These are phyloP conservation scores for Idaea straminata DNA, from an alignment of 2,888 invertebrate genomes.

Conservation along the genomic window DNA sequence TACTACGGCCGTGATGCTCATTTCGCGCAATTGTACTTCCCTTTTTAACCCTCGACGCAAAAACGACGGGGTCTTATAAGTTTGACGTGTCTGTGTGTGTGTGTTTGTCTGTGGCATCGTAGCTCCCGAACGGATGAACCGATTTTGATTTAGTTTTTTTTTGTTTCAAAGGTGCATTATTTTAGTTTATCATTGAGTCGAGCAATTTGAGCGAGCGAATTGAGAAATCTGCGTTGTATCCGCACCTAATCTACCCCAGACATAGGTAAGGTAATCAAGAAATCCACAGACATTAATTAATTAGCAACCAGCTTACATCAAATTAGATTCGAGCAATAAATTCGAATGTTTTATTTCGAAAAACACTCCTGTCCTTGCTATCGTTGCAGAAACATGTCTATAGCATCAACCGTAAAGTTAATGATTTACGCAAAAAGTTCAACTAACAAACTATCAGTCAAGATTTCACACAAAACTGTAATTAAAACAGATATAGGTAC, in stretches of 20 bases:
- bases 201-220: neutral
- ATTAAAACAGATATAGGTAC: constrained; percentile 24
- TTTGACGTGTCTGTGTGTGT: no score
- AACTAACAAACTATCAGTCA: constrained; percentile 18
- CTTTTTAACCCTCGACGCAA: no score
- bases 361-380: constrained; percentile 19
- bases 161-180: no score
- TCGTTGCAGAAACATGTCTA: constrained; percentile 18
- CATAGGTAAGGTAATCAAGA: neutral
- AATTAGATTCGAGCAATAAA: neutral
- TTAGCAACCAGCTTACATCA: neutral
- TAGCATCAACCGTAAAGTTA: constrained; percentile 21
- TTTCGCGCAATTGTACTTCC: no score
- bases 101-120: no score
- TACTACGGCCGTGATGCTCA: no score
- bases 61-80: no score
- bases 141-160: no score
- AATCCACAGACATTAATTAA: neutral
- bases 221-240: neutral
- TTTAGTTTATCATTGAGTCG: neutral
- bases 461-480: constrained; percentile 22
- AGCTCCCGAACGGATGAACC: no score
- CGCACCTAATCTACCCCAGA: neutral
- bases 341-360: constrained; percentile 1
- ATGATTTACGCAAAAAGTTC: constrained; percentile 28